Evolutionary conservation across 1,140 invertebrate genomes (phyloP).

Genomic region (Carposina sasakii): DNA sequence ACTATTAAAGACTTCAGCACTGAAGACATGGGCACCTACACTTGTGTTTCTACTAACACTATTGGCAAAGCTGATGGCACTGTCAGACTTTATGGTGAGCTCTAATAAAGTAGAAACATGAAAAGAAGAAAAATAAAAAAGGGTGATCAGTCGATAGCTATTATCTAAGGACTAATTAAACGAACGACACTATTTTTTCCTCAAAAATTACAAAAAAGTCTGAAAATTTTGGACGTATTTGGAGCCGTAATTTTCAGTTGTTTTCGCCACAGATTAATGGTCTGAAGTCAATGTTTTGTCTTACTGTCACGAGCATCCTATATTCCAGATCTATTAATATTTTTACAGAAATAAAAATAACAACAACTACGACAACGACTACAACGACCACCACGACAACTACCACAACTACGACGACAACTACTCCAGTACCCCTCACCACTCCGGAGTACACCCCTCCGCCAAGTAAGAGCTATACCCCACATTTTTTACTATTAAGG

Average conservation of each 20-base stretch:
- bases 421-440: slow-evolving; percentile 58
- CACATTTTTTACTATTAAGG: too few relatives aligned
- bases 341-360: slow-evolving; percentile 73
- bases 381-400: slow-evolving; percentile 72
- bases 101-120: too few relatives aligned
- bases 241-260: slow-evolving; percentile 14
- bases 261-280: slow-evolving; percentile 9
- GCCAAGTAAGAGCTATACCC: slow-evolving; percentile 53
- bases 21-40: slow-evolving; percentile 81
- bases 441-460: slow-evolving; percentile 44
- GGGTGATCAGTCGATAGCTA: too few relatives aligned
- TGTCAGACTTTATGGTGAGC: slow-evolving; percentile 80
- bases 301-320: too few relatives aligned
- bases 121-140: too few relatives aligned
- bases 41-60: slow-evolving; percentile 81
- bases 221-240: too few relatives aligned
- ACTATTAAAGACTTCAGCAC: slow-evolving; percentile 77
- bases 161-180: too few relatives aligned
- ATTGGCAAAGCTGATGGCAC: slow-evolving; percentile 80
- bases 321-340: too few relatives aligned
- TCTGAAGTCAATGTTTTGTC: too few relatives aligned
- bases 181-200: too few relatives aligned
- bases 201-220: too few relatives aligned
- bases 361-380: slow-evolving; percentile 72
- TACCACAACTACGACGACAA: slow-evolving; percentile 68